These are phyloP conservation scores for Macroramphosus scolopax DNA, from an alignment of 2,797 vertebrate species.

Conservation along the genomic window DNA sequence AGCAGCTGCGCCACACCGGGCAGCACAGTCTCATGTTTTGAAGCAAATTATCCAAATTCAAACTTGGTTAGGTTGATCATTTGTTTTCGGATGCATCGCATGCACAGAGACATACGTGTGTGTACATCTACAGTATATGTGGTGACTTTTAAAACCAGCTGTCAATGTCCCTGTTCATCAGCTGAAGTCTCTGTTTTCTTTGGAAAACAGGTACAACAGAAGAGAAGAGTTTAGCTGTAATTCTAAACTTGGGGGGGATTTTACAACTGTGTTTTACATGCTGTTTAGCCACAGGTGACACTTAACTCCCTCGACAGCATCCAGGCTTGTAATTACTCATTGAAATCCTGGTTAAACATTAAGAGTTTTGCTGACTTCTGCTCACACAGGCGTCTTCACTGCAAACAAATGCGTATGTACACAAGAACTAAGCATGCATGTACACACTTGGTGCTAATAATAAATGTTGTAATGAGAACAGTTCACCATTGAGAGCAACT, in stretches of 20 bases:
- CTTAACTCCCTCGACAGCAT: constrained; percentile 29
- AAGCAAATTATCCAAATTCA: constrained; percentile 1
- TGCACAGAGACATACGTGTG: not conserved
- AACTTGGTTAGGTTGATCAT: constrained; percentile 6
- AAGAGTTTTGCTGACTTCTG: constrained; percentile 15
- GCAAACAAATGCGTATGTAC: constrained; percentile 14
- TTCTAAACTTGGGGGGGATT: constrained; percentile 40
- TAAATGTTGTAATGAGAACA: not conserved
- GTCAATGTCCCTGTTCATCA: constrained; percentile 11
- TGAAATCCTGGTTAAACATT: constrained; percentile 56
- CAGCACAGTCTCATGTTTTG: not conserved
- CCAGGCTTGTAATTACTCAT: constrained; percentile 55
- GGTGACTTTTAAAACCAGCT: constrained; percentile 26
- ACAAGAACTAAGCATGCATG: constrained; percentile 3
- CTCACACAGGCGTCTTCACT: constrained; percentile 4
- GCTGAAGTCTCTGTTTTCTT: constrained; percentile 13
- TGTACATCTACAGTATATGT: too few relatives aligned
- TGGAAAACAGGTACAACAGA: constrained; percentile 15
- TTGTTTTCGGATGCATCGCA: constrained; percentile 5
- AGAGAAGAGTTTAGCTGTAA: constrained; percentile 29
- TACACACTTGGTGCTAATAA: not conserved
- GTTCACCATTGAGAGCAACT: not conserved
- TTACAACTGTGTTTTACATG: constrained; percentile 35
- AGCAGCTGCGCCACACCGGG: not conserved
- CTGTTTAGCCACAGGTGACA: constrained; percentile 49